These are phyloP conservation scores for Podarcis siculus DNA, from an alignment of 2,797 vertebrate genomes.

Conservation along the genomic window DNA sequence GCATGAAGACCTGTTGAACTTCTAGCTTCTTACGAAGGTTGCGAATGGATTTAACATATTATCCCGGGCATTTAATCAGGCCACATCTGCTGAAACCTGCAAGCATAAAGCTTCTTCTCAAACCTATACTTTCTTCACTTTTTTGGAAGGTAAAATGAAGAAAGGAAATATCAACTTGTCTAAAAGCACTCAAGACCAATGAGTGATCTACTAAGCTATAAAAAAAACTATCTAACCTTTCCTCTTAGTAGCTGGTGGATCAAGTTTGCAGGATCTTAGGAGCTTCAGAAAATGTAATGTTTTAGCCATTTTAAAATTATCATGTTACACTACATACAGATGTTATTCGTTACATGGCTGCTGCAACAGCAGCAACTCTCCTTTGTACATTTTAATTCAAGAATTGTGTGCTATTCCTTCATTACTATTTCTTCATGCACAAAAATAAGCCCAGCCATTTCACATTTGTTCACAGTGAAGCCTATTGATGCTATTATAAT, in stretches of 20 bases:
- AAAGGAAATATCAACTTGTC: not conserved
- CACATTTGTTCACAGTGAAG: conserved; percentile 3
- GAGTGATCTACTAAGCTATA: not conserved
- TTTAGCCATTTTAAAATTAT: not conserved
- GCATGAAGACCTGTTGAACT: no score
- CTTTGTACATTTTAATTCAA: not conserved
- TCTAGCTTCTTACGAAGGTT: no score
- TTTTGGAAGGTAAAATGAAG: not conserved
- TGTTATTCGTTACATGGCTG: not conserved
- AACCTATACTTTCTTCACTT: not conserved
- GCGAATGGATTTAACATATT: not conserved
- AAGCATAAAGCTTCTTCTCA: not conserved
- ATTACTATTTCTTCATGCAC: not conserved
- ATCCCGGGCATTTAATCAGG: not conserved
- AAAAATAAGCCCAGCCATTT: conserved; percentile 11
- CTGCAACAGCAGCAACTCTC: not conserved
- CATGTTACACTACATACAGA: not conserved
- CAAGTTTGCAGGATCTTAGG: not conserved
- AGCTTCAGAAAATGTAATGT: not conserved
- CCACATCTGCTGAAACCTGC: not conserved
- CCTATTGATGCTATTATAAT: conserved; percentile 23
- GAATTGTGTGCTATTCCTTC: not conserved
- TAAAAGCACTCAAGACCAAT: not conserved
- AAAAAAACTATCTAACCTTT: not conserved
- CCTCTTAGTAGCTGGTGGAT: not conserved